phyloP scores from a whole-genome alignment of 1,140 invertebrate genomes.

The Eupeodes corollae region DNA sequence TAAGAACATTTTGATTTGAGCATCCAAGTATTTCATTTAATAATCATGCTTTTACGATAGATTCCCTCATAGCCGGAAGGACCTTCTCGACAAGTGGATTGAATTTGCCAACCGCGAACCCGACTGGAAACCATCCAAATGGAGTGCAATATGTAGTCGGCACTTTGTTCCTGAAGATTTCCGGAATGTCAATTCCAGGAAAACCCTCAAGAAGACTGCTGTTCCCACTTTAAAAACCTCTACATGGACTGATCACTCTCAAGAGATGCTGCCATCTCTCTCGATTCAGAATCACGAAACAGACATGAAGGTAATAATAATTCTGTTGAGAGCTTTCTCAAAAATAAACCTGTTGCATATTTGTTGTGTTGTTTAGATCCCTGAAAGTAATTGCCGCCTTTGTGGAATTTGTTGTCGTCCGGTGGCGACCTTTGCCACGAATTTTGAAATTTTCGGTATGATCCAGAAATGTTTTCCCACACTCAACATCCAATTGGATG shows the following conservation, averaged over 20 bases:
- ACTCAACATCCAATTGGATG: slow-evolving; percentile 30
- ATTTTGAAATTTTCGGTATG: slow-evolving; percentile 30
- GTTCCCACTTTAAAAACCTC: slow-evolving; percentile 14
- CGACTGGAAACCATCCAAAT: slow-evolving; percentile 30
- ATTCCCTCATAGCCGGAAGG: slow-evolving; percentile 27
- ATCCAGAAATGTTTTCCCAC: slow-evolving; percentile 34
- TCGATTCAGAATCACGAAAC: neutral
- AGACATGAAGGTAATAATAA: no score
- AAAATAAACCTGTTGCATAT: no score
- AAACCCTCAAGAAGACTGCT: slow-evolving; percentile 27
- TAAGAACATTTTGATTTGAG: slow-evolving; percentile 7
- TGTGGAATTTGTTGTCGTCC: slow-evolving; percentile 16
- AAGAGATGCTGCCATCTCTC: no score
- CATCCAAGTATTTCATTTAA: neutral
- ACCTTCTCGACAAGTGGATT: slow-evolving; percentile 28
- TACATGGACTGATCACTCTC: no score
- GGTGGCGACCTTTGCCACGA: slow-evolving; percentile 25
- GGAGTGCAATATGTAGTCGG: slow-evolving; percentile 30
- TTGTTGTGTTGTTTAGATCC: no score
- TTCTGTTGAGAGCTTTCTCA: no score
- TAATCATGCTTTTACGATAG: slow-evolving; percentile 6
- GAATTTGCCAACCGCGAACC: slow-evolving; percentile 22
- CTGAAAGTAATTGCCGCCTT: slow-evolving; percentile 23
- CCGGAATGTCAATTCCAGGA: slow-evolving; percentile 22
- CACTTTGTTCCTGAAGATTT: slow-evolving; percentile 28